Percentiles rank a stretch among this genome's conserved stretches.
phyloP scores from a whole-genome alignment of 2,113 vertebrate species.

The Cyrtonyx montezumae region DNA sequence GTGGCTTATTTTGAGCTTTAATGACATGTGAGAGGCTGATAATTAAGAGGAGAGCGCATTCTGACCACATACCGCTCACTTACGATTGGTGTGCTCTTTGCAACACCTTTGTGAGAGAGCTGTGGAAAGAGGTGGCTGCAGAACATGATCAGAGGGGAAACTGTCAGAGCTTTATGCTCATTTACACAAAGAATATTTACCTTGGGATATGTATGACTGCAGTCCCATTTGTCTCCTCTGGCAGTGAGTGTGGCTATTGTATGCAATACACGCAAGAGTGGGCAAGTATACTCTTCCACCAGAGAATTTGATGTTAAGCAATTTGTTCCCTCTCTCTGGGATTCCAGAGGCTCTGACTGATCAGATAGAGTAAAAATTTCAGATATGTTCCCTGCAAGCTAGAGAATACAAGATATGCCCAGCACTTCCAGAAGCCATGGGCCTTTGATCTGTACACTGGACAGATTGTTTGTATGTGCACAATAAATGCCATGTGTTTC shows the following conservation, averaged over 20 bases:
- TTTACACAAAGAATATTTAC: background rate
- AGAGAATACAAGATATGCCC: background rate
- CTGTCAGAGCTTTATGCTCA: background rate
- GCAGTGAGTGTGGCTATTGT: background rate
- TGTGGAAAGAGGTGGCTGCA: background rate
- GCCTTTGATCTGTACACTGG: background rate
- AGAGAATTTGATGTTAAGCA: background rate
- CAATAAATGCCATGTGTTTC: constrained; percentile 49
- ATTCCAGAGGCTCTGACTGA: background rate
- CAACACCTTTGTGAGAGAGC: background rate
- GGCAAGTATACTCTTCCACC: background rate
- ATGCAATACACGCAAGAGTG: background rate
- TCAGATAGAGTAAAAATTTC: background rate
- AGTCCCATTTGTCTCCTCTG: background rate
- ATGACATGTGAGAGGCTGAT: background rate
- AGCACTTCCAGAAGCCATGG: background rate
- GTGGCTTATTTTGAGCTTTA: background rate
- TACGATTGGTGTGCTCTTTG: rapidly evolving
- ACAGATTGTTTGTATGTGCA: constrained; percentile 33
- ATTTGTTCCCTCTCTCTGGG: background rate
- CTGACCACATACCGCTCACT: background rate
- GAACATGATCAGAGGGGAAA: background rate
- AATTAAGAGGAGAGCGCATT: background rate
- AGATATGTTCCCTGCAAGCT: background rate
- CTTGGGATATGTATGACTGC: background rate